These are phyloP conservation scores for Oxyura jamaicensis DNA, from an alignment of 2,113 vertebrate genomes.

Conservation along the genomic window DNA sequence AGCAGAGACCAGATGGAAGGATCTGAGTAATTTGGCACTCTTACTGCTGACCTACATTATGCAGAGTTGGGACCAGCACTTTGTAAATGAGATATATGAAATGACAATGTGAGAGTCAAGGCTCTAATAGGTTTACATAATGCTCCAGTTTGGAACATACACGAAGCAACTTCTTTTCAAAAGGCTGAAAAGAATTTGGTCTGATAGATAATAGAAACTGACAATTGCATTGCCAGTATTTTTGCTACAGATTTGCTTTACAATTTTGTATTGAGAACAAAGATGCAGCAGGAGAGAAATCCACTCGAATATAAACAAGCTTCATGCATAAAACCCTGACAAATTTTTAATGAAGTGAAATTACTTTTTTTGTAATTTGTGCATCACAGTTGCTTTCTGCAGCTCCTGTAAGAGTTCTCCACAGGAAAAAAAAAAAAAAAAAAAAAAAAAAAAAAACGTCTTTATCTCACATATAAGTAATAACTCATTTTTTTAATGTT, in stretches of 20 bases:
- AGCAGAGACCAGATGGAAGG: slow-evolving; percentile 37
- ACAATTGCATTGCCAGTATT: neutral
- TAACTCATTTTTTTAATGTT: neutral
- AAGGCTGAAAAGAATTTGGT: neutral
- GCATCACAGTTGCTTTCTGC: neutral
- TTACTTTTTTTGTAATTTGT: neutral
- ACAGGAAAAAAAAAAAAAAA: neutral
- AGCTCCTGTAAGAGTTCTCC: neutral
- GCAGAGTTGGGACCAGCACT: neutral
- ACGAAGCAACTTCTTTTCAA: neutral
- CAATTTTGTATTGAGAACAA: neutral
- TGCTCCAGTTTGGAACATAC: neutral
- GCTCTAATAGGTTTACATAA: neutral
- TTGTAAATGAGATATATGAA: neutral
- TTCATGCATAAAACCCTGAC: neutral
- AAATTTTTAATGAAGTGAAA: neutral
- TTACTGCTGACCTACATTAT: slow-evolving; percentile 9
- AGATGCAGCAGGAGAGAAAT: slow-evolving; percentile 15
- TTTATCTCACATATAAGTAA: neutral
- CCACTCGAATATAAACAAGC: neutral
- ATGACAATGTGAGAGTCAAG: neutral
- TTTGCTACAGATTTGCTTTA: neutral
- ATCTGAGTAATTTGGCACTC: slow-evolving; percentile 37
- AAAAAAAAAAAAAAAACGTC: neutral
- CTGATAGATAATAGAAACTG: neutral